Evolutionary conservation across 1,140 invertebrate species (phyloP), one percentile per base, ranked within the genome.

Genomic region (Cydia strobilella): DNA sequence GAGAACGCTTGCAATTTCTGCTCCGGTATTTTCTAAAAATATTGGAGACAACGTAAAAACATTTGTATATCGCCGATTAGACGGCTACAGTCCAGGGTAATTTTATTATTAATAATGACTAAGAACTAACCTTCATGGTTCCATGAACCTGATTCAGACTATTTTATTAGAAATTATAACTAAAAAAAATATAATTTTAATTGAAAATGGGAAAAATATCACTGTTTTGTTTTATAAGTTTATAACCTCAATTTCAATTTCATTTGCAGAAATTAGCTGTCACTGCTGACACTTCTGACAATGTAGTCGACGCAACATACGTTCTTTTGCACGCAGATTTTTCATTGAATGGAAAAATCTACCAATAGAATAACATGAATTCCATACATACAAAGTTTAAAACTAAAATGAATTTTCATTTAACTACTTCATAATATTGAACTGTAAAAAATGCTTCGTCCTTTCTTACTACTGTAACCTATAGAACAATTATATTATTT

Each of bases 1-100:
- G 74, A 75, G 65, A 75, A 75, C 3, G 74, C 74, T 39, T 75
- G 74, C n/a, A 75, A 45, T 48, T 75, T 75, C 27, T 75, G 74
- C 9, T 75, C 74, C 2, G 74, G 39, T 75, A 75, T 75, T 75
- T 75, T 75, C 74, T 75, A 51, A 10, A 69, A 35, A 69, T 10
- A 69, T 23, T 23, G 15, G 51, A 23, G 48, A 23, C 9, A 59
- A 59, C 54, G 20, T 59, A 20, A 59, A 59, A 20, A 59, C 54
- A 59, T 59, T 59, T 23, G 18, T 59, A 59, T 2, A 59, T 18
- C n/a, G n/a, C 1, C 51, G 51, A 54, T 54, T 54, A n/a, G 4
- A 54, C 15, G n/a, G n/a, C 10, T 23, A n/a, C 20, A 59, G 3
- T 23, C 2, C 9, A 59, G 9, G 9, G 18, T 59, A 59, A 18